Evolutionary conservation across 2,888 invertebrate species (phyloP), one percentile per base, ranked within the genome.

Genomic region (Sminthurinus aureus): DNA sequence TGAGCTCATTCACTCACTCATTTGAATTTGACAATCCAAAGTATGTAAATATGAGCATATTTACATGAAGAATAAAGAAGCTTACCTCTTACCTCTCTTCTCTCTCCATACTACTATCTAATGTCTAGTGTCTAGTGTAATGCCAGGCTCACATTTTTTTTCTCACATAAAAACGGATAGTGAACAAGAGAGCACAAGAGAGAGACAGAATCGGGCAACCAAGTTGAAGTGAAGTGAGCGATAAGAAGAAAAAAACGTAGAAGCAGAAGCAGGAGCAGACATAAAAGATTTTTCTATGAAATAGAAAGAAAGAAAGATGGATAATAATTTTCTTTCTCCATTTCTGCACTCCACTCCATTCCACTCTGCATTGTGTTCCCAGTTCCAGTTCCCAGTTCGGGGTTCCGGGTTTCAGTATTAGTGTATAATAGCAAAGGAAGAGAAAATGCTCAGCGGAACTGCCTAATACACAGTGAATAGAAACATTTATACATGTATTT

Each of bases 241-340:
- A 75, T 38, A 51, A 75, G 75, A 75, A 51, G 38, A 38, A 38
- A 38, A 38, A 38, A 6, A 38, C 1, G 38, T 38, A 6, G 6
- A 38, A 38, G 38, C 6, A 38, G 6, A 38, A 38, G 38, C 6
- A 20, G 6, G 58, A 58, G 58, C 13, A 50, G 6, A 66, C 22
- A 78, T 20, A 80, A 71, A 71, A 24, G 77, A 64, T 71, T 80
- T 80, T 71, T 80, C 71, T 71, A 52, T 80, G 80, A 80, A 51
- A 76, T 24, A 58, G 58, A 71, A 80, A 71, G 80, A 38, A 38
- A 38, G 38, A 38, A 38, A 38, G 38, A 38, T 38, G 18, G 80
- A 80, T 71, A 73, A 80, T 80, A 71, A 80, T 80, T 80, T 80
- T 50, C 18, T 58, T 58, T 58, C 58, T 58, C 58, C 58, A 9